These are phyloP conservation scores for Samia ricini DNA, from an alignment of 1,140 invertebrate species.

Conservation along the genomic window DNA sequence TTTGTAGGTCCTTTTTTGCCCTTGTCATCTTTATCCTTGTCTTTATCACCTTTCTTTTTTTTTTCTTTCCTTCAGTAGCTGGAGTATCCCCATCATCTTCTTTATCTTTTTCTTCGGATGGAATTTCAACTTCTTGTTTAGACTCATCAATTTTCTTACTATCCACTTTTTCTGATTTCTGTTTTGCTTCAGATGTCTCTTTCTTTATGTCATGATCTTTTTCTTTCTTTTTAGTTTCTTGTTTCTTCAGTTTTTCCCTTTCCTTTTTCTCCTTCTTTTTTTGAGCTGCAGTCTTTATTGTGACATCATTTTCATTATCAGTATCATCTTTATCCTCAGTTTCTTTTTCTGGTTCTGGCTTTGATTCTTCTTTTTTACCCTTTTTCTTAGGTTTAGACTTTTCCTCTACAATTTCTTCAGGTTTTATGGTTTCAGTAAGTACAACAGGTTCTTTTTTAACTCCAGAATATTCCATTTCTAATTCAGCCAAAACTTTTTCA, in stretches of 20 bases:
- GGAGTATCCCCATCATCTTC: slow-evolving; percentile 45
- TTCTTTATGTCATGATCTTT: slow-evolving; percentile 63
- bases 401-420: slow-evolving; percentile 75
- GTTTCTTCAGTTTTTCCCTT: slow-evolving; percentile 87
- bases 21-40: slow-evolving; percentile 69
- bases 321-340: slow-evolving; percentile 61
- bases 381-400: slow-evolving; percentile 70
- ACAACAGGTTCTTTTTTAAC: slow-evolving; percentile 68
- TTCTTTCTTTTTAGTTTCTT: slow-evolving; percentile 80
- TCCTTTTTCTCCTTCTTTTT: slow-evolving; percentile 94
- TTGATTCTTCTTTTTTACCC: slow-evolving; percentile 70
- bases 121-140: slow-evolving; percentile 42
- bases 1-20: slow-evolving; percentile 85
- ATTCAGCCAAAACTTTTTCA: slow-evolving; percentile 89
- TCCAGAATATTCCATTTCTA: slow-evolving; percentile 87
- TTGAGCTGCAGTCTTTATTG: slow-evolving; percentile 89
- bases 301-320: slow-evolving; percentile 79
- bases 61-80: slow-evolving; percentile 74
- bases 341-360: slow-evolving; percentile 73
- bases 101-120: slow-evolving; percentile 63
- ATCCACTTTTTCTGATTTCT: slow-evolving; percentile 44
- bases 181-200: slow-evolving; percentile 51
- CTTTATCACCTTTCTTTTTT: slow-evolving; percentile 77
- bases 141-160: slow-evolving; percentile 27
- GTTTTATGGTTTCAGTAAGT: slow-evolving; percentile 44